Conservation (phyloP, 2,797 vertebrate genomes). For the Chelmon rostratus region DNA sequence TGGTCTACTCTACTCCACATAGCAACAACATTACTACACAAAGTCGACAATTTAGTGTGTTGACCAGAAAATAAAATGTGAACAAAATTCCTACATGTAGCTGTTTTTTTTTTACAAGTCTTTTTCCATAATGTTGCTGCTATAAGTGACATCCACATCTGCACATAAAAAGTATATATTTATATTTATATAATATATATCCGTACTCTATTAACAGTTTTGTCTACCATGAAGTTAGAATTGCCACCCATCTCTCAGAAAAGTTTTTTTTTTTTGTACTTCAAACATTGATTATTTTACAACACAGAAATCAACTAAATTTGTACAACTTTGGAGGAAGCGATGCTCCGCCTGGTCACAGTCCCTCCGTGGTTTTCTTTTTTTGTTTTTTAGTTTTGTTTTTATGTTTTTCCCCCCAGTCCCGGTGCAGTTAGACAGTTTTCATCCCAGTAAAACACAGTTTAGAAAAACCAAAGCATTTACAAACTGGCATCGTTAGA, state of each 20-base stretch:
- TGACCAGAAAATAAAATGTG: slow-evolving; percentile 83
- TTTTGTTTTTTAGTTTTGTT: slow-evolving; percentile 19
- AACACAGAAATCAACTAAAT: slow-evolving; percentile 86
- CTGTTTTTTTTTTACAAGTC: slow-evolving; percentile 73
- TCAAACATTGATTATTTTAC: slow-evolving; percentile 87
- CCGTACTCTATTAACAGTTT: slow-evolving; percentile 90
- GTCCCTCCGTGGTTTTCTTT: slow-evolving; percentile 60
- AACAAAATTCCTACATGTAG: slow-evolving; percentile 85
- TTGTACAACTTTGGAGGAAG: slow-evolving; percentile 85
- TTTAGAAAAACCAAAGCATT: slow-evolving; percentile 84
- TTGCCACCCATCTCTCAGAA: slow-evolving; percentile 82
- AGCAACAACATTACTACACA: slow-evolving; percentile 88
- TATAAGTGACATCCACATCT: slow-evolving; percentile 90
- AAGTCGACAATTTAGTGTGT: slow-evolving; percentile 85
- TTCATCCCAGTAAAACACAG: slow-evolving; percentile 82
- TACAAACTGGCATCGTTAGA: slow-evolving; percentile 85
- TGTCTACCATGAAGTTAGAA: slow-evolving; percentile 88
- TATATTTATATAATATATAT: slow-evolving; percentile 92
- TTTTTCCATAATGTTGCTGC: slow-evolving; percentile 87
- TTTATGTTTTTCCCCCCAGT: slow-evolving; percentile 43
- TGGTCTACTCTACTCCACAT: slow-evolving; percentile 86
- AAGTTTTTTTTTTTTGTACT: slow-evolving; percentile 72
- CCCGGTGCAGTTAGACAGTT: slow-evolving; percentile 70
- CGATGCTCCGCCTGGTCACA: slow-evolving; percentile 62
- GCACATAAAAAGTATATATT: slow-evolving; percentile 92